These are phyloP conservation scores for Condylura cristata DNA, from an alignment of 2,113 vertebrate species.

Conservation along the genomic window DNA sequence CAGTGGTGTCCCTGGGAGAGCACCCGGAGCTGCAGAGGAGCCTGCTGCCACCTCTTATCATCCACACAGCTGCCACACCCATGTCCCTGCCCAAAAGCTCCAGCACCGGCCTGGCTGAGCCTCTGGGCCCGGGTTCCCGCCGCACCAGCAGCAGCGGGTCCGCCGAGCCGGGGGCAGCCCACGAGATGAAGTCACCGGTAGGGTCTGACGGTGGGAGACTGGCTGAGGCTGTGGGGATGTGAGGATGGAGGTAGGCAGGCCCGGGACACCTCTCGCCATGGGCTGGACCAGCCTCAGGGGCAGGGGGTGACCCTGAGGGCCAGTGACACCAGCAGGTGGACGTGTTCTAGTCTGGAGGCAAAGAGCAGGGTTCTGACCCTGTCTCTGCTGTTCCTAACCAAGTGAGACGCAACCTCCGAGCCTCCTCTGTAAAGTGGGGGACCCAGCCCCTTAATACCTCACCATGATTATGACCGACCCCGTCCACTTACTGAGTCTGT, in stretches of 20 bases:
- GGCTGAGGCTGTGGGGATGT: neutral
- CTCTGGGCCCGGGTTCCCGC: slow-evolving; percentile 85
- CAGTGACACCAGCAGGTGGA: neutral
- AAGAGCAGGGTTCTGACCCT: neutral
- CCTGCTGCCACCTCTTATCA: slow-evolving; percentile 96
- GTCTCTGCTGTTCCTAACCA: neutral
- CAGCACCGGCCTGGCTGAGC: slow-evolving; percentile 83
- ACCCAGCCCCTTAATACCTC: neutral
- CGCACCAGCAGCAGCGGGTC: slow-evolving; percentile 93
- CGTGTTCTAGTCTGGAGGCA: neutral
- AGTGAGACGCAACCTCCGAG: neutral
- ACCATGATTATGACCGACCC: neutral
- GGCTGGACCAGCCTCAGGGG: neutral
- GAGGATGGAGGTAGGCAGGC: neutral
- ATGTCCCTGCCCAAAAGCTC: slow-evolving; percentile 96
- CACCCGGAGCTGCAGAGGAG: slow-evolving; percentile 93
- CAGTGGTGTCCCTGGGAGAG: slow-evolving; percentile 93
- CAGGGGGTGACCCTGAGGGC: neutral
- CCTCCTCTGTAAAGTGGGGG: neutral
- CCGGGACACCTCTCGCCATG: neutral
- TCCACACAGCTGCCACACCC: slow-evolving; percentile 96
- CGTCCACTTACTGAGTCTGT: neutral
- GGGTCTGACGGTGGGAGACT: slow-evolving; percentile 24
- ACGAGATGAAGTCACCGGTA: slow-evolving; percentile 94
- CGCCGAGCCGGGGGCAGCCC: slow-evolving; percentile 84